Evolutionary conservation across 2,888 invertebrate genomes (phyloP).

Genomic region (Griposia aprilina): DNA sequence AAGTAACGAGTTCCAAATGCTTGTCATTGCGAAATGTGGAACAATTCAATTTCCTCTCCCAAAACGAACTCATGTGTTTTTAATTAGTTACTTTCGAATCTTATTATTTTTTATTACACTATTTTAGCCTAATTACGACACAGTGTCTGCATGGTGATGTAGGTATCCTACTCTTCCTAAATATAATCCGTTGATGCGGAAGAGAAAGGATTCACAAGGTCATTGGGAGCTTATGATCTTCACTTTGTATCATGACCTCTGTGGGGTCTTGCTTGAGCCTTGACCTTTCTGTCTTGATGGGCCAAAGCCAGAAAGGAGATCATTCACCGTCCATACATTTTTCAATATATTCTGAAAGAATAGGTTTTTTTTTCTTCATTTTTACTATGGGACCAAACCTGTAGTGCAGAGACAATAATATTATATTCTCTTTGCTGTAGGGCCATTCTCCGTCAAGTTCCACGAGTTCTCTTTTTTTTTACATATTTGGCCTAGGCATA

Average conservation of each 20-base stretch:
- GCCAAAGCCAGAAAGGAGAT: neutral
- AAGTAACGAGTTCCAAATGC: constrained; percentile 51
- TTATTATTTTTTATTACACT: neutral
- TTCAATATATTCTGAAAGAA: too few relatives aligned
- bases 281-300: constrained; percentile 5
- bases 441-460: too few relatives aligned
- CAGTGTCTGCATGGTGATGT: neutral
- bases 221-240: neutral
- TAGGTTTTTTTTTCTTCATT: too few relatives aligned
- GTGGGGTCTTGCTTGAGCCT: neutral
- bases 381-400: too few relatives aligned
- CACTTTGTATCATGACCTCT: neutral
- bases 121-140: neutral
- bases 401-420: too few relatives aligned
- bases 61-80: constrained; percentile 33
- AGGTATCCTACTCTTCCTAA: neutral
- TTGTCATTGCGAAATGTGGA: constrained; percentile 43
- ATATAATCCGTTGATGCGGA: constrained; percentile 10
- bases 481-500: too few relatives aligned
- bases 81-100: constrained; percentile 18
- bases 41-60: constrained; percentile 20
- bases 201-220: neutral
- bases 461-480: too few relatives aligned
- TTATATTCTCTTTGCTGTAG: too few relatives aligned
- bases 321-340: too few relatives aligned